Evolutionary conservation across 2,888 invertebrate genomes (phyloP).

Genomic region (Erannis defoliaria): DNA sequence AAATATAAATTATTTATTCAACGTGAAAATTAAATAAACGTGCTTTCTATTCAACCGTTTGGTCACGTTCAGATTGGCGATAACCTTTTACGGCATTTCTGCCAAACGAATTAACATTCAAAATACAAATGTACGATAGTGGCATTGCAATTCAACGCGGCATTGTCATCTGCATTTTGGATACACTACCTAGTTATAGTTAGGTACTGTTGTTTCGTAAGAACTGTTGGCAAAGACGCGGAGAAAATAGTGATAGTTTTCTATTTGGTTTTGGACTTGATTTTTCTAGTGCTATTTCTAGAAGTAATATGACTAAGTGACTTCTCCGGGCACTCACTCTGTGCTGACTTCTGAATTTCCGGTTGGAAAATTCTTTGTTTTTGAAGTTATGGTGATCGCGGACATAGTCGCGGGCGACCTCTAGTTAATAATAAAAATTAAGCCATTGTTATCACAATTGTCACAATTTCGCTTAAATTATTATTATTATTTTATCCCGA

Average conservation of each 20-base stretch:
- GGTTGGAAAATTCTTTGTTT: no score
- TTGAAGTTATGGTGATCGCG: no score
- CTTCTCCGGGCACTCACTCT: no score
- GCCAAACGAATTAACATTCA: slow-evolving; percentile 30
- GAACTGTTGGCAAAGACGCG: slow-evolving; percentile 1
- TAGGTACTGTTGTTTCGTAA: slow-evolving; percentile 6
- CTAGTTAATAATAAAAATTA: no score
- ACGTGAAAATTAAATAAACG: slow-evolving; percentile 5
- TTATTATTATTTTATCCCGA: no score
- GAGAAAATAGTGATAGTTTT: background rate
- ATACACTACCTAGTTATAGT: slow-evolving; percentile 5
- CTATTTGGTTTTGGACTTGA: background rate
- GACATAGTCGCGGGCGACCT: no score
- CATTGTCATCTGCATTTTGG: slow-evolving; percentile 19
- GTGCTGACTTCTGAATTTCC: no score
- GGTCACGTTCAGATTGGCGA: slow-evolving; percentile 36
- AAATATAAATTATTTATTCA: background rate
- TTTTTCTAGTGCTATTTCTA: no score
- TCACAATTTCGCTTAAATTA: no score
- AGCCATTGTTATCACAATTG: no score
- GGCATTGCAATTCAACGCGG: slow-evolving; percentile 21
- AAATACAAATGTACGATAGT: slow-evolving; percentile 19
- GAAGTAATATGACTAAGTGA: no score
- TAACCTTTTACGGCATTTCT: slow-evolving; percentile 36
- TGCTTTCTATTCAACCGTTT: slow-evolving; percentile 11